These are phyloP conservation scores for Paraplagusia blochii DNA, from an alignment of 2,113 vertebrate genomes.

Conservation along the genomic window DNA sequence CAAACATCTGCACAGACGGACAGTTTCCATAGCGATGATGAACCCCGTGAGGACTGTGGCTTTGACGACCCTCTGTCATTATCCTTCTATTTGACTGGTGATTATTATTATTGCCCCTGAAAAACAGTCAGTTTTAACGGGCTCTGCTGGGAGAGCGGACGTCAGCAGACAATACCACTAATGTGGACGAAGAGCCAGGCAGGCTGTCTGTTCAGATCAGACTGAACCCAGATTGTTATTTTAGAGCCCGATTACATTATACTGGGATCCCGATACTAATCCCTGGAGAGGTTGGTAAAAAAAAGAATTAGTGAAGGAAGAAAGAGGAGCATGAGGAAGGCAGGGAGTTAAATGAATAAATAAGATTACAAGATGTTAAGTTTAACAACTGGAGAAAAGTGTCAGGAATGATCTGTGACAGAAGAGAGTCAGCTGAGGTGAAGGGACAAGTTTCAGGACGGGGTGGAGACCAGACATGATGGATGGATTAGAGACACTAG, in stretches of 20 bases:
- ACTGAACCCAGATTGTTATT: conserved; percentile 50
- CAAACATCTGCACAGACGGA: background rate
- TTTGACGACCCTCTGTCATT: background rate
- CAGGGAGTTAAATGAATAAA: conserved; percentile 8
- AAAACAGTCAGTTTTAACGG: conserved; percentile 41
- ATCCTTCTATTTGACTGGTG: conserved; percentile 1
- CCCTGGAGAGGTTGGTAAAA: conserved; percentile 26
- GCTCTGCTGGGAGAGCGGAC: conserved; percentile 26
- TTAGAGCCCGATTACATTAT: conserved; percentile 61
- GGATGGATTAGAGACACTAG: too few relatives aligned
- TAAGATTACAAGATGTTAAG: conserved; percentile 6
- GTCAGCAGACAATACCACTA: conserved; percentile 14
- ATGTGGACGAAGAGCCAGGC: conserved; percentile 46
- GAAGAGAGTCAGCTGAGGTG: conserved; percentile 67
- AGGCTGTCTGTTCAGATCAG: conserved; percentile 43
- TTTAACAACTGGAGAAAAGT: conserved; percentile 7
- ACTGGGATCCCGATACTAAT: conserved; percentile 57
- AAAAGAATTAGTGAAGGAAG: conserved; percentile 29
- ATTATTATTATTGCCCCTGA: background rate
- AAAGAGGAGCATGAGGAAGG: conserved; percentile 18
- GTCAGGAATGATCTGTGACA: conserved; percentile 59
- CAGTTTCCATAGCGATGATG: conserved; percentile 58
- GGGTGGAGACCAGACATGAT: too few relatives aligned
- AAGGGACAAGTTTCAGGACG: conserved; percentile 9
- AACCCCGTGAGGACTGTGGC: conserved; percentile 3